These are phyloP conservation scores for Fistularia tabacaria DNA, from an alignment of 2,797 vertebrate genomes.

Conservation along the genomic window DNA sequence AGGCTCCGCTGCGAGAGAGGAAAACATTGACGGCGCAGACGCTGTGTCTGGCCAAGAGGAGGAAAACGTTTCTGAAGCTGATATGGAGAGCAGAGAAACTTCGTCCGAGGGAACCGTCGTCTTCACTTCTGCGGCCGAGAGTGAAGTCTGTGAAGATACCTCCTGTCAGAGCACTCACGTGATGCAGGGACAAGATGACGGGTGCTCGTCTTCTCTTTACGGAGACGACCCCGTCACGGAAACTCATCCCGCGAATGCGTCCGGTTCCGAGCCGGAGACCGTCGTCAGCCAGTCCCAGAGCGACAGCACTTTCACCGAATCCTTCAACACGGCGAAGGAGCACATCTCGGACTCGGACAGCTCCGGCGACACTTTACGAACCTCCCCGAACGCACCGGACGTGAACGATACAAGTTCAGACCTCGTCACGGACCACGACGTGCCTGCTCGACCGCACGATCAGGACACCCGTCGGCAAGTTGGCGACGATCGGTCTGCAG, in stretches of 20 bases:
- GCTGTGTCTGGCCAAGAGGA: constrained; percentile 16
- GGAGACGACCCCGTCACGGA: too few relatives aligned
- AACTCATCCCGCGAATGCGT: constrained; percentile 12
- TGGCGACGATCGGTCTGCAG: too few relatives aligned
- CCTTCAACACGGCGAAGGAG: constrained; percentile 64
- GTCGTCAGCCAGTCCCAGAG: constrained; percentile 40
- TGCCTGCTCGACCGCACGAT: too few relatives aligned
- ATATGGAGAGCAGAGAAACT: constrained; percentile 2
- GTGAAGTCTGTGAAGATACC: too few relatives aligned
- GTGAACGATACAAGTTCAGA: constrained; percentile 1
- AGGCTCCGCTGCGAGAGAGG: constrained; percentile 12
- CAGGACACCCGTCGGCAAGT: constrained; percentile 1
- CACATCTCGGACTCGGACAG: constrained; percentile 62
- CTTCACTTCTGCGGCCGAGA: too few relatives aligned
- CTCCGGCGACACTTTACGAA: constrained; percentile 54
- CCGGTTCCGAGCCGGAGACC: constrained; percentile 29
- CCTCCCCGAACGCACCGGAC: constrained; percentile 24
- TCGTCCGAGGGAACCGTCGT: too few relatives aligned
- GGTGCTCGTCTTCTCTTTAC: too few relatives aligned
- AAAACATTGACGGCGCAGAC: constrained; percentile 20
- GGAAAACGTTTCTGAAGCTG: constrained; percentile 3
- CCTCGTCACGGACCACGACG: too few relatives aligned
- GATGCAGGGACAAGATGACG: too few relatives aligned
- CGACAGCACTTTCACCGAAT: constrained; percentile 51
- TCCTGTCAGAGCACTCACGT: too few relatives aligned